Base-by-base conservation (phyloP, 2,888 invertebrate genomes). In the Sacculina carcini region DNA sequence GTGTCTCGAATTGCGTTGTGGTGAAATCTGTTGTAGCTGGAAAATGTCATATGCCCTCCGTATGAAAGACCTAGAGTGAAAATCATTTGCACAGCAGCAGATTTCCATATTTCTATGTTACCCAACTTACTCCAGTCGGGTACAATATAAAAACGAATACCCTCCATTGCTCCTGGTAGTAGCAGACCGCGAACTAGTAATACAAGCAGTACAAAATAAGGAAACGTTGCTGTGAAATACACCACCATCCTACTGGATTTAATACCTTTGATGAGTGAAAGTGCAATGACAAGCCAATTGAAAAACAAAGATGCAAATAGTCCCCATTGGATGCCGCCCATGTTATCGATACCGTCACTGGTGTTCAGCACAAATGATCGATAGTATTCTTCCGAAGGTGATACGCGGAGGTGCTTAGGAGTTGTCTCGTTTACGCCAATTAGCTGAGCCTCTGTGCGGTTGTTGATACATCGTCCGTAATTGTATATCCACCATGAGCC, bases 61-160 rank as follows among this genome's bases (percentile, higher is more conserved):
- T 96, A 96, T 32, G 94, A 94, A n/a, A 94, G 94, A 21, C 94
- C 94, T 54, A 96, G 69, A 0, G 94, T 94, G 67, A 94, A 96
- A 69, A 94, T 94, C 9, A 96, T 92, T 71, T 96, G 94, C 1
- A 92, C 90, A 3, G 94, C 96, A 1, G 96, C 96, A 62, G 94
- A 94, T 6, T 94, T 90, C 96, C 96, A 96, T 4, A 96, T 92
- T 79, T 24, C 34, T 14, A 53, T 38, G 39, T 52, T 36, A 14
- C 7, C 12, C 12, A 53, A 48, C 6, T 19, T 26, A 32, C n/a
- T n/a, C 7, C 12, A 92, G 65, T 92, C 84, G 0, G 94, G 94
- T 62, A 79, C 85, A 48, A 96, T 71, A 65, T 96, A 96, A 65
- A 90, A 96, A 59, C 77, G 74, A 55, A 96, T 89, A 10, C 96